Percentiles rank a stretch among this genome's conserved stretches.
These are phyloP conservation scores for Amblyjoppa fuscipennis DNA, from an alignment of 2,888 invertebrate species.

Conservation along the genomic window DNA sequence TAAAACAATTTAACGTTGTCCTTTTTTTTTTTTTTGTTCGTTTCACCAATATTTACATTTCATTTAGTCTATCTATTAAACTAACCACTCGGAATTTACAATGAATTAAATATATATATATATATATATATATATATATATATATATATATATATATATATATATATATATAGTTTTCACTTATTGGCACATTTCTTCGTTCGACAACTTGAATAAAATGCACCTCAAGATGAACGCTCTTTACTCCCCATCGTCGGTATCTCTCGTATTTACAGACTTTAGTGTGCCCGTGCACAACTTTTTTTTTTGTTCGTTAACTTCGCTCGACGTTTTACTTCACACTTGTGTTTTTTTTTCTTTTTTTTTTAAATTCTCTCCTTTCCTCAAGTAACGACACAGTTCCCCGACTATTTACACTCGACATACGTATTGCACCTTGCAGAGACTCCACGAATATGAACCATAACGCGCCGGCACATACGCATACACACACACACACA, in stretches of 20 bases:
- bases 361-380: slow-evolving; percentile 43
- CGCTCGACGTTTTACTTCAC: slow-evolving; percentile 48
- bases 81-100: slow-evolving; percentile 69
- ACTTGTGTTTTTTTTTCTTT: not conserved
- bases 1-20: slow-evolving; percentile 51
- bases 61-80: slow-evolving; percentile 69
- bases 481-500: slow-evolving; percentile 51
- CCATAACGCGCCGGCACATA: slow-evolving; percentile 58
- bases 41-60: slow-evolving; percentile 70
- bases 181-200: slow-evolving; percentile 67
- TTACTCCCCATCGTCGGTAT: slow-evolving; percentile 51
- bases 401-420: slow-evolving; percentile 75
- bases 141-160: slow-evolving; percentile 51
- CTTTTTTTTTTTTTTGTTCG: slow-evolving; percentile 52
- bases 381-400: slow-evolving; percentile 65
- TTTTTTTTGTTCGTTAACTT: slow-evolving; percentile 43
- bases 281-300: slow-evolving; percentile 72
- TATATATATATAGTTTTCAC: slow-evolving; percentile 59
- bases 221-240: slow-evolving; percentile 72
- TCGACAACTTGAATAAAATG: slow-evolving; percentile 64
- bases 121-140: not conserved
- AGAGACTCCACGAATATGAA: slow-evolving; percentile 55
- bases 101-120: slow-evolving; percentile 62
- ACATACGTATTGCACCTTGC: slow-evolving; percentile 73
- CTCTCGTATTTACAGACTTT: slow-evolving; percentile 75